Percentiles rank a stretch among this genome's conserved stretches.
Evolutionary conservation across 35 echinoderm and acorn worm species (phyloP).

Genomic region (Lytechinus pictus): DNA sequence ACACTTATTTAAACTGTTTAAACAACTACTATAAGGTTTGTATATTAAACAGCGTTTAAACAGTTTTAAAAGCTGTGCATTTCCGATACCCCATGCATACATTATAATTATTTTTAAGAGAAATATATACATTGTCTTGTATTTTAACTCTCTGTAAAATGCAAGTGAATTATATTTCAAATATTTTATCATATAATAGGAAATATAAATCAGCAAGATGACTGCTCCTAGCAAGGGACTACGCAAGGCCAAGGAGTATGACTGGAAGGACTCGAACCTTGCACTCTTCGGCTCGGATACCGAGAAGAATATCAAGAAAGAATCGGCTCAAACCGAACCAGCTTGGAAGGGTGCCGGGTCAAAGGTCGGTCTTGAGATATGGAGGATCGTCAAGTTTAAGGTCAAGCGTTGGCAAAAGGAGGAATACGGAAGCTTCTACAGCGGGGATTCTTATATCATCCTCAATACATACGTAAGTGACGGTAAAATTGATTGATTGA

Average conservation of each 20-base stretch:
- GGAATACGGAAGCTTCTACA: conserved; percentile 86
- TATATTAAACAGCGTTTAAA: too few species aligned
- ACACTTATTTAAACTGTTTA: too few species aligned
- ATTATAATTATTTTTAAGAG: too few species aligned
- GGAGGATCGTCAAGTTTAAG: conserved; percentile 92
- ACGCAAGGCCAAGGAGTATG: conserved; percentile 73
- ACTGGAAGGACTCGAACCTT: conserved; percentile 86
- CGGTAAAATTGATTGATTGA: too few species aligned
- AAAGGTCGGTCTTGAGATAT: conserved; percentile 71
- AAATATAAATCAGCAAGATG: neutral
- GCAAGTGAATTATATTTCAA: too few species aligned
- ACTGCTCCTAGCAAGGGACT: conserved; percentile 2
- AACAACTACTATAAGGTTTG: too few species aligned
- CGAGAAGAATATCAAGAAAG: conserved; percentile 79
- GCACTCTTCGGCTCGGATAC: conserved; percentile 77
- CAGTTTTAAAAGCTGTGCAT: too few species aligned
- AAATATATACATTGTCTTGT: too few species aligned
- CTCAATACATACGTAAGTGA: conserved; percentile 92
- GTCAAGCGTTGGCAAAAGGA: conserved; percentile 85
- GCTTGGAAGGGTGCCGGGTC: conserved; percentile 70
- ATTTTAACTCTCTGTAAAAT: too few species aligned
- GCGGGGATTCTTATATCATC: conserved; percentile 93
- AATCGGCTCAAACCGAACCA: conserved; percentile 67
- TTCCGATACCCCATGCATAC: too few species aligned
- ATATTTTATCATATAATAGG: neutral